Evolutionary conservation across 1,140 invertebrate species (phyloP).

Genomic region (Caenorhabditis tropicalis): DNA sequence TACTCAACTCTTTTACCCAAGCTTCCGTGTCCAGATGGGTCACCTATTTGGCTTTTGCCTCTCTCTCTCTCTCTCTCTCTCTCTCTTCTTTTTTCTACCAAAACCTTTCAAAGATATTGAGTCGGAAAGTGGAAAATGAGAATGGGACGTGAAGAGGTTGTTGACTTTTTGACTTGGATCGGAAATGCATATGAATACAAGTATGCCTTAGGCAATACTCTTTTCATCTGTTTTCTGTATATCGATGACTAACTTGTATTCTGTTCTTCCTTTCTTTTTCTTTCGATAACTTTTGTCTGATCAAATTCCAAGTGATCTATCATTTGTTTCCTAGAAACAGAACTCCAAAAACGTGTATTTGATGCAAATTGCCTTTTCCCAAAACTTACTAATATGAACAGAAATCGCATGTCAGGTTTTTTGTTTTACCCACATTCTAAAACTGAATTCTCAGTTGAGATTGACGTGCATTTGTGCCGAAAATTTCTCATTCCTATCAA

Average conservation of each 20-base stretch:
- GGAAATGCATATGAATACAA: slow-evolving; percentile 26
- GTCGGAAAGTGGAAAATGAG: neutral
- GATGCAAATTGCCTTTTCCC: no score
- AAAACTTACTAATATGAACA: no score
- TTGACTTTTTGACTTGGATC: slow-evolving; percentile 28
- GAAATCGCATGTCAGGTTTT: no score
- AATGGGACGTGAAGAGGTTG: neutral
- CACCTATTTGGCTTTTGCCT: slow-evolving; percentile 11
- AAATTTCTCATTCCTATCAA: slow-evolving; percentile 37
- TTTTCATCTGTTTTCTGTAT: neutral
- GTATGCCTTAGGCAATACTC: slow-evolving; percentile 1
- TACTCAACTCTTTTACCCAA: neutral
- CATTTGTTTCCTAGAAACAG: neutral
- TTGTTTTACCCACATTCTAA: neutral
- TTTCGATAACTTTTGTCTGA: no score
- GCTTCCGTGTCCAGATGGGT: neutral
- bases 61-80: slow-evolving; percentile 36
- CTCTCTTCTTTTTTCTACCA: no score
- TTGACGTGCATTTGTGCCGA: no score
- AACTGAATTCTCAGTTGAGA: neutral
- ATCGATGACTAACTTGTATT: neutral
- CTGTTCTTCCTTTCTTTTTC: neutral
- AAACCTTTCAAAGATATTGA: slow-evolving; percentile 26
- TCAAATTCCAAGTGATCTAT: neutral
- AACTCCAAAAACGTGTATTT: no score